Percentiles rank a stretch among this genome's conserved stretches.
phyloP scores from a whole-genome alignment of 37 sponge, comb jelly and placozoan genomes.

The Oopsacas minuta region DNA sequence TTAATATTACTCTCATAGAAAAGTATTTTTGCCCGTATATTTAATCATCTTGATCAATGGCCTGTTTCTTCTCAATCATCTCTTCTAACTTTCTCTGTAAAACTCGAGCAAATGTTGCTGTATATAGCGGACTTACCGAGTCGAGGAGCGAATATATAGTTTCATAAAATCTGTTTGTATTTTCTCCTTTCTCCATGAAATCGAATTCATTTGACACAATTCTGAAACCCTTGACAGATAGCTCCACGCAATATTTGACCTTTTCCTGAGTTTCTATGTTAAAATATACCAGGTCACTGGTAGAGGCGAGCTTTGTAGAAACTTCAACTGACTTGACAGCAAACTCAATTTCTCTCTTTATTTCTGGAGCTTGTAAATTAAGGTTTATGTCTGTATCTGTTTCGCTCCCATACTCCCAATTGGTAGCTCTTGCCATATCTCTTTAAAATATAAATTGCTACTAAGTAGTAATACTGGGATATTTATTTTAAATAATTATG shows the following conservation, averaged over 20 bases:
- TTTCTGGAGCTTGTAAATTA: conserved; percentile 1
- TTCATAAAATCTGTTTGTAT: background rate
- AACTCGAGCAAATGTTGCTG: background rate
- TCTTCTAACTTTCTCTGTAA: background rate
- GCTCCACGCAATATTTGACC: background rate
- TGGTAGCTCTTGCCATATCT: background rate
- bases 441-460: background rate
- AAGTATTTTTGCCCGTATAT: no score
- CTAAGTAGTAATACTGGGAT: background rate
- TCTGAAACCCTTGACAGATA: background rate
- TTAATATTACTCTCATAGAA: no score
- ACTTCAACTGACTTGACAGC: conserved; percentile 1
- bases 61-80: background rate
- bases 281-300: background rate
- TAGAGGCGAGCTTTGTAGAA: background rate
- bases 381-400: background rate
- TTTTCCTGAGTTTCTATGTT: background rate
- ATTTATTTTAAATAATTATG: background rate
- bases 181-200: background rate
- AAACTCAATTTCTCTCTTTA: conserved; percentile 1
- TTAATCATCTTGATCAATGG: background rate
- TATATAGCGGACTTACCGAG: background rate
- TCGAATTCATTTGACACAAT: conserved; percentile 3
- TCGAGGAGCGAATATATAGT: background rate
- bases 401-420: background rate